Evolutionary conservation across 2,113 vertebrate species (phyloP).

Genomic region (Oxyruncus cristatus): DNA sequence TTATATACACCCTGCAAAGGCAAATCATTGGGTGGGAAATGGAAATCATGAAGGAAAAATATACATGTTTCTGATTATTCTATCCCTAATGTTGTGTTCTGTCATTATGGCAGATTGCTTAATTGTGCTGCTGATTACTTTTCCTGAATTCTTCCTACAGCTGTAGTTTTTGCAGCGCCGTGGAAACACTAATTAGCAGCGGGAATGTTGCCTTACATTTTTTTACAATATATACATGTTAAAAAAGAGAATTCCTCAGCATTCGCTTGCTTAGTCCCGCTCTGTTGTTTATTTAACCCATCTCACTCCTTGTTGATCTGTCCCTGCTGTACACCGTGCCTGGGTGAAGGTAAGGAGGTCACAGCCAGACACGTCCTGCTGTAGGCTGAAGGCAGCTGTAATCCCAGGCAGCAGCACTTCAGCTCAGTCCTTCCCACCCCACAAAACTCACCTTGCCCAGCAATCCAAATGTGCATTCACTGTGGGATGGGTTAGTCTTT

Average conservation of each 20-base stretch:
- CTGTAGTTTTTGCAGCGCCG: slow-evolving; percentile 42
- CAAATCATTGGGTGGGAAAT: slow-evolving; percentile 42
- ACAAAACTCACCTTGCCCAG: background rate
- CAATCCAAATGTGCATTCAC: background rate
- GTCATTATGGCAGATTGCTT: slow-evolving; percentile 72
- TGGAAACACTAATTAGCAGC: slow-evolving; percentile 67
- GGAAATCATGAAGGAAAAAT: slow-evolving; percentile 64
- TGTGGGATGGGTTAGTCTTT: background rate
- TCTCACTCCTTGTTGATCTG: background rate
- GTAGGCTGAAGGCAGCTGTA: background rate
- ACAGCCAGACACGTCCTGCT: background rate
- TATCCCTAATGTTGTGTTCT: slow-evolving; percentile 69
- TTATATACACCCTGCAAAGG: slow-evolving; percentile 10
- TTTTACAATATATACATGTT: background rate
- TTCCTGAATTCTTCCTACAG: slow-evolving; percentile 68
- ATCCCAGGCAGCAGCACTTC: background rate
- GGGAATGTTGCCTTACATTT: slow-evolving; percentile 58
- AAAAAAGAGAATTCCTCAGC: background rate
- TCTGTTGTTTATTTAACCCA: slow-evolving; percentile 25
- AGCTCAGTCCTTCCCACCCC: background rate
- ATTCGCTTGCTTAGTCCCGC: background rate
- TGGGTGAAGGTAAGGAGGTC: background rate
- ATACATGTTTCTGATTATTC: slow-evolving; percentile 71
- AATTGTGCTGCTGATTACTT: slow-evolving; percentile 75
- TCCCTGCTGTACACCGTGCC: background rate